Evolutionary conservation across 92 coral and sea anemone species (phyloP).

Genomic region (Anthopleura xanthogrammica): DNA sequence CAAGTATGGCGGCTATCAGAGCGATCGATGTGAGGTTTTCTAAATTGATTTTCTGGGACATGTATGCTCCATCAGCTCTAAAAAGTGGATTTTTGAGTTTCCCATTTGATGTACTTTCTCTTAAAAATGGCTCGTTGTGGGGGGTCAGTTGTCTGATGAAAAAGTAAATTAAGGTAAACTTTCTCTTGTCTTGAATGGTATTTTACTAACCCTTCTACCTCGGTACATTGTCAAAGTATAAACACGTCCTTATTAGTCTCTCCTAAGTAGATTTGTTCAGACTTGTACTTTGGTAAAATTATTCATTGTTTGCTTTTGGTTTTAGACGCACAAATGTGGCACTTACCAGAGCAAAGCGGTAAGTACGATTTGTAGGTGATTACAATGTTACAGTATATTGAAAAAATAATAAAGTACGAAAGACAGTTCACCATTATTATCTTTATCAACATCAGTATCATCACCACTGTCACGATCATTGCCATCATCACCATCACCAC

Average conservation of each 20-base stretch:
- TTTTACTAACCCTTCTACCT: too few species aligned
- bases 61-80: neutral
- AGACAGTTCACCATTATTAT: neutral
- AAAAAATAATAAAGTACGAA: neutral
- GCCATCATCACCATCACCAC: neutral
- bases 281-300: conserved; percentile 24
- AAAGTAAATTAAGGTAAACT: too few species aligned
- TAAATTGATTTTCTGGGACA: neutral
- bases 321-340: conserved; percentile 96
- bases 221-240: too few species aligned
- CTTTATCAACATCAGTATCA: neutral
- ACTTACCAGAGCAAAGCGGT: conserved; percentile 94
- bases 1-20: neutral
- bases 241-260: too few species aligned
- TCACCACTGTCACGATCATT: neutral
- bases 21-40: neutral
- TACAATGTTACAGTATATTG: neutral
- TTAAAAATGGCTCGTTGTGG: neutral
- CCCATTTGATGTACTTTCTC: neutral
- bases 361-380: neutral
- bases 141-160: neutral
- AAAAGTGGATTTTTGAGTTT: neutral
- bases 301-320: neutral
- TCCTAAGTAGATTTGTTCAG: too few species aligned
- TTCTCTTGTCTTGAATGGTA: too few species aligned